phyloP scores from a whole-genome alignment of 2,797 vertebrate species.

The Poecile montanus region DNA sequence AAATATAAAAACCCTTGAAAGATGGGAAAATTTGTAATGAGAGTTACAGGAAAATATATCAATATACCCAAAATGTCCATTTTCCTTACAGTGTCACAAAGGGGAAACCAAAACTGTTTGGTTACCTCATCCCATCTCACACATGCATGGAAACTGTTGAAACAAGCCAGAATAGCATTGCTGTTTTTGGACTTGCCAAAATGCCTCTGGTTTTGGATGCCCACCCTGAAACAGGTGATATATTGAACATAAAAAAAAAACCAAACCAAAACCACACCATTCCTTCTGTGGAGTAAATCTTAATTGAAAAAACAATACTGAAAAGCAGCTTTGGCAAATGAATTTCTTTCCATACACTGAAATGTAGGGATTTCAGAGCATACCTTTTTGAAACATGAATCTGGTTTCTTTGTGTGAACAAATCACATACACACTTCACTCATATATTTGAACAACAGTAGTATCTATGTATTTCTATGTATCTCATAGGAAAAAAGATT shows the following conservation, averaged over 20 bases:
- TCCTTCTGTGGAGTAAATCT: not conserved
- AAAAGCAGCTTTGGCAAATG: not conserved
- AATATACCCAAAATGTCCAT: not conserved
- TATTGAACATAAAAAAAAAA: not conserved
- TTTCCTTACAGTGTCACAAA: constrained; percentile 26
- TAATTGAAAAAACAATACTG: not conserved
- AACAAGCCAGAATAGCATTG: not conserved
- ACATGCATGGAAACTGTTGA: constrained; percentile 16
- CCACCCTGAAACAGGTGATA: not conserved
- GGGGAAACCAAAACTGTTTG: constrained; percentile 17
- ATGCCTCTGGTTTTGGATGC: not conserved
- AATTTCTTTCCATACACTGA: not conserved
- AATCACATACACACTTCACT: not conserved
- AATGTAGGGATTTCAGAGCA: not conserved
- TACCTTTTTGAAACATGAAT: not conserved
- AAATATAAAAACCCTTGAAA: constrained; percentile 5
- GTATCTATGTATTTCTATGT: not conserved
- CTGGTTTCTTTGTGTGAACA: not conserved
- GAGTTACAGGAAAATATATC: not conserved
- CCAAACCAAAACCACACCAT: not conserved
- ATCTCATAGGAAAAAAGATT: not conserved
- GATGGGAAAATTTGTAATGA: not conserved
- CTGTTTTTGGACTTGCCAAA: not conserved
- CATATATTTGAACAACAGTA: not conserved
- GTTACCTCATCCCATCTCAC: constrained; percentile 36